Percentiles rank a stretch among this genome's conserved stretches.
phyloP scores from a whole-genome alignment of 2,888 invertebrate genomes.

The Linnaemya tessellans region DNA sequence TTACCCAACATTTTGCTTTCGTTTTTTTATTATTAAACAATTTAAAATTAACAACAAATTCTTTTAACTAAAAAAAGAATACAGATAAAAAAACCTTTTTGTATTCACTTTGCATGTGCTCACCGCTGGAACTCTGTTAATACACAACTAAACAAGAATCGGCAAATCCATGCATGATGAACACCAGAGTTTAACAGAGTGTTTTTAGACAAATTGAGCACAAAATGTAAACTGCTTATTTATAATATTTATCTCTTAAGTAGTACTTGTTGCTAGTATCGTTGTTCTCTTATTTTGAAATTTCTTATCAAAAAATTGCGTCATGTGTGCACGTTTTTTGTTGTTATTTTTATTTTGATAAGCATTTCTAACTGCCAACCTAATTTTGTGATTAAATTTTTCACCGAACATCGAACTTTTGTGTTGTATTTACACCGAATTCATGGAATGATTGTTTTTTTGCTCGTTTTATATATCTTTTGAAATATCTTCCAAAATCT shows the following conservation, averaged over 20 bases:
- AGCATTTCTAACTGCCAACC: background rate
- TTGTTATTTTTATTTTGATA: slow-evolving; percentile 31
- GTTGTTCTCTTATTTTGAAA: slow-evolving; percentile 42
- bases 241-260: slow-evolving; percentile 5
- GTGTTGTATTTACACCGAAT: no score
- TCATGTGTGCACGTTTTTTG: slow-evolving; percentile 64
- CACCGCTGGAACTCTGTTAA: slow-evolving; percentile 59
- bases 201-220: slow-evolving; percentile 22
- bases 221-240: background rate
- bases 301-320: slow-evolving; percentile 66
- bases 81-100: slow-evolving; percentile 13
- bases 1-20: slow-evolving; percentile 59
- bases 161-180: slow-evolving; percentile 6
- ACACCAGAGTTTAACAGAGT: slow-evolving; percentile 16
- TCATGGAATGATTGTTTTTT: no score
- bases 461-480: no score
- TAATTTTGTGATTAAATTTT: no score
- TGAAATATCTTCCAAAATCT: no score
- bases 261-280: background rate
- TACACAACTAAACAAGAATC: slow-evolving; percentile 59
- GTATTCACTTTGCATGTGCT: slow-evolving; percentile 3
- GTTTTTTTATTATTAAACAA: slow-evolving; percentile 4
- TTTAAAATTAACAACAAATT: slow-evolving; percentile 7
- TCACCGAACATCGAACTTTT: no score
- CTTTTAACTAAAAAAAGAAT: slow-evolving; percentile 36